Base-by-base conservation (phyloP, 2,888 invertebrate species). In the Galerucella pusilla region DNA sequence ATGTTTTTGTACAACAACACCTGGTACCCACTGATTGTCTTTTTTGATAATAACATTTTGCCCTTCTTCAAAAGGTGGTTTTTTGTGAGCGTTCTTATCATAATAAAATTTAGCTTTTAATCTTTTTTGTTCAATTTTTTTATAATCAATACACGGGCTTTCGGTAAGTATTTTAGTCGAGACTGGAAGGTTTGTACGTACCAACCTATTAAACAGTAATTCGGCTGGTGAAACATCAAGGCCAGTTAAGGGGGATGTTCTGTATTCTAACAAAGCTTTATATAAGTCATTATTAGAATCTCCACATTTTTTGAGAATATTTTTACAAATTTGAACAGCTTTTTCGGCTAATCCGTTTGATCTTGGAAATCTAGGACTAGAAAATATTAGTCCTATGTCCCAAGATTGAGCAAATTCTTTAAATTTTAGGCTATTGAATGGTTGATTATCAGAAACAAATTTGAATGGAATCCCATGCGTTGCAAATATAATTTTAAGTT, bases 391-490 rank as follows among this genome's bases (percentile, higher is more conserved):
- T 5, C 35, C 5, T 35, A 35, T 35, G 5, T 35, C 6, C 35
- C 35, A 35, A 35, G 35, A 35, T 35, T 35, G 35, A 35, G 35
- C 35, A 35, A 35, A 35, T 35, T 35, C 35, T 35, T 35, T 5
- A 5, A 35, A 35, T 35, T 35, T 35, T 35, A 35, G 35, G 35
- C 4, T 35, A 45, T 77, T 74, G 65, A 78, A 82, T 2, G 79
- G 80, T 61, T 75, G 75, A 63, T 82, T 82, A 63, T 82, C 80
- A 16, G 75, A 74, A 16, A 78, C 49, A 28, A 80, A 59, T 57
- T 42, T 67, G 52, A 71, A 64, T 42, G 81, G 80, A 65, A 71
- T 74, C 2, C 80, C 79, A 35, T 35, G 5, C 25, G 28, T 69
- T 35, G 79, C 20, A 69, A 79, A 80, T 46, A 82, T 76, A 12